These are phyloP conservation scores for pig (Sus scrofa) DNA, from an alignment of 2,113 vertebrate genomes.

Conservation along the genomic window T2T-Sscrofa CM000824.6:115279001-115279500, in stretches of 20 bases:
- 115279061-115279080: too few relatives aligned
- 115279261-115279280: not conserved
- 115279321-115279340: not conserved
- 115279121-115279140: too few relatives aligned
- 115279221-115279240: not conserved
- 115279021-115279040: too few relatives aligned
- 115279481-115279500: too few relatives aligned
- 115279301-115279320: not conserved
- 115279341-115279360: not conserved
- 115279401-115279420: not conserved
- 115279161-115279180: not conserved
- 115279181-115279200: not conserved
- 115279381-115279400: not conserved
- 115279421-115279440: not conserved
- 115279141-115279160: not conserved
- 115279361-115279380: not conserved
- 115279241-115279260: not conserved
- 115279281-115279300: not conserved
- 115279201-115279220: not conserved
- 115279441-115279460: not conserved
- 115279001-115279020: not conserved
- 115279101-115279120: too few relatives aligned
- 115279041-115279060: too few relatives aligned
- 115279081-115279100: too few relatives aligned
- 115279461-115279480: too few relatives aligned